A percentile compares a stretch with the other conserved stretches of the same genome.
Conservation (phyloP, 2,797 vertebrate species). For the Hapalemur alaotrensis region DNA sequence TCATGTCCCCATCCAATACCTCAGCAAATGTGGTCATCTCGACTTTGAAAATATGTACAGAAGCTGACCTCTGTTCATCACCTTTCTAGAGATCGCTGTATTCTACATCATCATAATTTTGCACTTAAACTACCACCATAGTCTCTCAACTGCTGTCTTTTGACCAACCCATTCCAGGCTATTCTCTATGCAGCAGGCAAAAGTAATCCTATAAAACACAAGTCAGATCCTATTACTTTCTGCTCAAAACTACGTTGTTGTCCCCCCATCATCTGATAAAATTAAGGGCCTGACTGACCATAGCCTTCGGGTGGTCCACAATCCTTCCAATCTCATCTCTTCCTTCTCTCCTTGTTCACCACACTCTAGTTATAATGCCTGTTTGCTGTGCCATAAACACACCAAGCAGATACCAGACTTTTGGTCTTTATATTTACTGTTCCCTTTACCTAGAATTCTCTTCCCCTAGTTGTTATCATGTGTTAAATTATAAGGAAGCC, state of each 20-base stretch:
- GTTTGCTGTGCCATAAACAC: neutral
- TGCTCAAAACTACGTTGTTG: neutral
- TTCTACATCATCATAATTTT: neutral
- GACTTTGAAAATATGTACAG: neutral
- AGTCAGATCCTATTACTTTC: neutral
- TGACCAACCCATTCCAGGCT: neutral
- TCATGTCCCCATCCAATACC: neutral
- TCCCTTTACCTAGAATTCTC: neutral
- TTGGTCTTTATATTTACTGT: neutral
- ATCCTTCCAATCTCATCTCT: neutral
- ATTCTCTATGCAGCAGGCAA: neutral
- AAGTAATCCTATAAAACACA: neutral
- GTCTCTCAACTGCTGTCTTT: neutral
- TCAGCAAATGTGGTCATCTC: neutral
- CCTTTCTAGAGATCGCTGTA: neutral
- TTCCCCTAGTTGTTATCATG: neutral
- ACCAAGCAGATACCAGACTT: neutral
- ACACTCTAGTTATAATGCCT: neutral
- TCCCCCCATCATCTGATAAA: neutral
- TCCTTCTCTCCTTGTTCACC: neutral
- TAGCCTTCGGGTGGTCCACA: neutral
- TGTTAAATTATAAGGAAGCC: neutral
- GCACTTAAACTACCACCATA: neutral
- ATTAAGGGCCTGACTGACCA: neutral
- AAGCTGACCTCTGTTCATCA: neutral